These are phyloP conservation scores for Hypotaenidia okinawae DNA, from an alignment of 2,797 vertebrate species.

Conservation along the genomic window DNA sequence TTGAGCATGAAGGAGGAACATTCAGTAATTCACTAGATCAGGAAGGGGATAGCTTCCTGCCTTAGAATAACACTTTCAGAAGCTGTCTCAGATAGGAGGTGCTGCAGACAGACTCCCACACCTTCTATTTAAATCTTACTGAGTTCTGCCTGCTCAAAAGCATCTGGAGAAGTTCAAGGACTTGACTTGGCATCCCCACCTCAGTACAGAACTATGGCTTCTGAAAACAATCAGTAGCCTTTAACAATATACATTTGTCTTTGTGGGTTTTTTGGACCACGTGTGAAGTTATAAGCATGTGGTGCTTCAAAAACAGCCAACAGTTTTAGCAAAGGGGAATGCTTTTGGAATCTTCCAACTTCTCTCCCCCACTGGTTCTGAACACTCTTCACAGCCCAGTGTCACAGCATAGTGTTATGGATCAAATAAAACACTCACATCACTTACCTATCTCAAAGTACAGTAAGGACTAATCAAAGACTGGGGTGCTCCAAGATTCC, in stretches of 20 bases:
- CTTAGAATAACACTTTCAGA: conserved; percentile 34
- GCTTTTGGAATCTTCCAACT: not conserved
- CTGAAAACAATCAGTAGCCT: conserved; percentile 9
- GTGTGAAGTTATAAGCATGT: not conserved
- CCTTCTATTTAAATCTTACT: not conserved
- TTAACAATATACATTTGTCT: not conserved
- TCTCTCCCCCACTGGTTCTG: not conserved
- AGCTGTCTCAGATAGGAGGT: conserved; percentile 16
- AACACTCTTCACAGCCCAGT: not conserved
- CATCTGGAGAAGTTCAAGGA: conserved; percentile 26
- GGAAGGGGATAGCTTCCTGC: conserved; percentile 34
- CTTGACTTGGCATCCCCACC: not conserved
- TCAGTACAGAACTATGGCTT: not conserved
- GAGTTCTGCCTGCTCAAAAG: not conserved
- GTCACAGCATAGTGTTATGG: not conserved
- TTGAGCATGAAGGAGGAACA: not conserved
- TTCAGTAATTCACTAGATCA: not conserved
- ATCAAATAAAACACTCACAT: not conserved
- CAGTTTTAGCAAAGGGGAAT: not conserved
- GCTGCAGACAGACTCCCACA: conserved; percentile 22
- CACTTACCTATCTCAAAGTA: not conserved
- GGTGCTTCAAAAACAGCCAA: not conserved
- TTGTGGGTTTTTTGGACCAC: not conserved
- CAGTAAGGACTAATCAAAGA: not conserved
- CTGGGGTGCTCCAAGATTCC: not conserved